Evolutionary conservation across 2,888 invertebrate species (phyloP).

Genomic region (Nudaria mundana): DNA sequence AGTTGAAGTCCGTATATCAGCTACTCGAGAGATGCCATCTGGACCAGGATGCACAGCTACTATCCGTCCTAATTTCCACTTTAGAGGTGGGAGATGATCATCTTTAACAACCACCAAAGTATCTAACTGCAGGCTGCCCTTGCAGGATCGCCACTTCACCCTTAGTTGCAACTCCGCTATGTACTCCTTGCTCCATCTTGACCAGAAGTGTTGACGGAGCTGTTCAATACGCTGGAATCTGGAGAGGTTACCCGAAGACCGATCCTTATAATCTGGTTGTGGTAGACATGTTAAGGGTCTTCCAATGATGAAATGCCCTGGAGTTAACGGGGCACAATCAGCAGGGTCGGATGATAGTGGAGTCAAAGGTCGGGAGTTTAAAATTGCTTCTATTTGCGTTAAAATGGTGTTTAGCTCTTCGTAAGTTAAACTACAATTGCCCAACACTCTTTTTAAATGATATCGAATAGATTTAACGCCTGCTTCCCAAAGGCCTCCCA

Average conservation of each 20-base stretch:
- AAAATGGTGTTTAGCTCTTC: not conserved
- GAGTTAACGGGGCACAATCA: not conserved
- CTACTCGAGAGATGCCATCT: not conserved
- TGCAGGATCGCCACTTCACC: not conserved
- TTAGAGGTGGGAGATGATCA: not conserved
- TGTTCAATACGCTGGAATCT: conserved; percentile 1
- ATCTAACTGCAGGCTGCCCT: not conserved
- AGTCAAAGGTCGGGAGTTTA: not conserved
- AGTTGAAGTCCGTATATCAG: not conserved
- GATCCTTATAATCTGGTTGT: not conserved
- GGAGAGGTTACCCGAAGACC: not conserved
- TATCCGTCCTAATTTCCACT: not conserved
- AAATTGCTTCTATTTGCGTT: not conserved
- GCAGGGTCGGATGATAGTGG: not conserved
- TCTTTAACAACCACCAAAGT: conserved; percentile 2
- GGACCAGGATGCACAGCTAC: not conserved
- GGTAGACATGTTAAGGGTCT: not conserved
- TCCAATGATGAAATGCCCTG: not conserved
- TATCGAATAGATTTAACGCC: not conserved
- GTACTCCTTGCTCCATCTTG: conserved; percentile 1
- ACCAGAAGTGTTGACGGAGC: conserved; percentile 3
- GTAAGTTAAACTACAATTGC: not conserved
- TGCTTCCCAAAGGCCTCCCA: not conserved
- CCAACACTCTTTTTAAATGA: not conserved
- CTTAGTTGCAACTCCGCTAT: not conserved